Conservation (phyloP, 2,113 vertebrate species). For the Irena cyanogastra region DNA sequence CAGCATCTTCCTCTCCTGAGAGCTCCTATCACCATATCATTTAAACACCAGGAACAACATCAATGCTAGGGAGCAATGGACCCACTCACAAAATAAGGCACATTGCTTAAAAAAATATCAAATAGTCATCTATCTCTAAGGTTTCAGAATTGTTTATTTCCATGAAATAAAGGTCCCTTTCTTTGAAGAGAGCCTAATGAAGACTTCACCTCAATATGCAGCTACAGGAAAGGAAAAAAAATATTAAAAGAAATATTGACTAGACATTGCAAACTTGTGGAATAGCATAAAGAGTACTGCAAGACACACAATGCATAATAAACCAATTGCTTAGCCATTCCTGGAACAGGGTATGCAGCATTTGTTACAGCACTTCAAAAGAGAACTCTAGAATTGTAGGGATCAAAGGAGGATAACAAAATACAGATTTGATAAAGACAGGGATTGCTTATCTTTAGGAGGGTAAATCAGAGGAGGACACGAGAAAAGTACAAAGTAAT, state of each 20-base stretch:
- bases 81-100: not conserved
- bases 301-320: not conserved
- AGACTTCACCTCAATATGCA: not conserved
- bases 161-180: not conserved
- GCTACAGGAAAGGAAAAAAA: not conserved
- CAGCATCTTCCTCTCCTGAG: not conserved
- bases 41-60: not conserved
- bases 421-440: slow-evolving; percentile 15
- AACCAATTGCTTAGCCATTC: not conserved
- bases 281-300: not conserved
- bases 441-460: not conserved
- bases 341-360: not conserved
- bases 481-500: not conserved
- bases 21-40: not conserved
- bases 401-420: slow-evolving; percentile 7
- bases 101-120: not conserved
- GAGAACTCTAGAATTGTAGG: not conserved
- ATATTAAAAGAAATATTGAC: not conserved
- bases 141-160: not conserved
- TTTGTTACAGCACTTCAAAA: slow-evolving; percentile 6
- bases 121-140: not conserved
- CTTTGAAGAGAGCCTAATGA: not conserved
- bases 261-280: not conserved
- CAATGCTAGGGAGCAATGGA: not conserved
- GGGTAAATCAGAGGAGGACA: not conserved